These are phyloP conservation scores for Epicauta chinensis DNA, from an alignment of 1,140 invertebrate genomes.

Conservation along the genomic window DNA sequence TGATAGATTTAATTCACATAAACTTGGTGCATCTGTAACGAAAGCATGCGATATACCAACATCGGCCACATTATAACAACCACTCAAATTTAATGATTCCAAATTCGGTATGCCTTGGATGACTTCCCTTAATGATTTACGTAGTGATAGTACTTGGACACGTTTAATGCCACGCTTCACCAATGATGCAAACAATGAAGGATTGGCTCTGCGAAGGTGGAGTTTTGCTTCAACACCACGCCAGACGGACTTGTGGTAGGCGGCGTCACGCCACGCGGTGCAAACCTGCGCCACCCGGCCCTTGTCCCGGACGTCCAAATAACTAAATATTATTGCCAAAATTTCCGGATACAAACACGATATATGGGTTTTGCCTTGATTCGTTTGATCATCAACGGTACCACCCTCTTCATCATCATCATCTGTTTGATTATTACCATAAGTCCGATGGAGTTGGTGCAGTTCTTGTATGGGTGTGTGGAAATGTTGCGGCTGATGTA, in stretches of 20 bases:
- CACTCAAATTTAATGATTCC: constrained; percentile 82
- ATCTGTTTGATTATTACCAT: constrained; percentile 22
- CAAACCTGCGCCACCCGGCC: constrained; percentile 88
- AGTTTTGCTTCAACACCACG: constrained; percentile 84
- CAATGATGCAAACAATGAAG: constrained; percentile 77
- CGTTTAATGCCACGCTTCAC: constrained; percentile 80
- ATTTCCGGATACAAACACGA: constrained; percentile 88
- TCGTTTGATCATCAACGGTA: constrained; percentile 12
- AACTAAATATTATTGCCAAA: constrained; percentile 84
- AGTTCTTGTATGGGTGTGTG: constrained; percentile 45
- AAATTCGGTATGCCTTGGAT: constrained; percentile 79
- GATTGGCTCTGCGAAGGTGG: constrained; percentile 76
- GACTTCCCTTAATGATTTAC: constrained; percentile 78
- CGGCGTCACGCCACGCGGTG: constrained; percentile 81
- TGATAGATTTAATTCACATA: constrained; percentile 79
- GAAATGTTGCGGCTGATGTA: constrained; percentile 51
- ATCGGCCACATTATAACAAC: constrained; percentile 88
- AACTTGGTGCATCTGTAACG: constrained; percentile 59
- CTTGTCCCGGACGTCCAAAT: constrained; percentile 81
- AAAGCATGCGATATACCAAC: constrained; percentile 76
- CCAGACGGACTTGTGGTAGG: constrained; percentile 89
- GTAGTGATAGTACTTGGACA: constrained; percentile 82
- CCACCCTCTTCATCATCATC: constrained; percentile 6
- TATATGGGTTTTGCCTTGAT: constrained; percentile 65
- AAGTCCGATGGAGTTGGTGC: constrained; percentile 42